Evolutionary conservation across 2,888 invertebrate species (phyloP).

Genomic region (Zootermopsis nevadensis): DNA sequence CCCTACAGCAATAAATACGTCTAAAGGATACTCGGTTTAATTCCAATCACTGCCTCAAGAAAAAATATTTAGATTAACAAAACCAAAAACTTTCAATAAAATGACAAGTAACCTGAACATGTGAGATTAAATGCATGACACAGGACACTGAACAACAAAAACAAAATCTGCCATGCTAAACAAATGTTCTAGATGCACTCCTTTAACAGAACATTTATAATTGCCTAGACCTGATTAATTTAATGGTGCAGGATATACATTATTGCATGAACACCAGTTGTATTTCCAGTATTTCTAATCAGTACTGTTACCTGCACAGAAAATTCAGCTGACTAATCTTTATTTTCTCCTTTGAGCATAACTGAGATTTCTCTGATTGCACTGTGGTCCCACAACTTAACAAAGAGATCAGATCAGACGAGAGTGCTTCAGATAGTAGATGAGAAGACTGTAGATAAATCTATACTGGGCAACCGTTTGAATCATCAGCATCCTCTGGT

Average conservation of each 20-base stretch:
- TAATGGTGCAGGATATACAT: neutral
- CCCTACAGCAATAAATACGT: too few relatives aligned
- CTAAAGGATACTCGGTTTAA: too few relatives aligned
- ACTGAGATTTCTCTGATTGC: neutral
- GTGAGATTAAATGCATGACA: too few relatives aligned
- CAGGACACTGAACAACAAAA: too few relatives aligned
- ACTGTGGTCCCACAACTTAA: neutral
- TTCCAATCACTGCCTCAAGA: too few relatives aligned
- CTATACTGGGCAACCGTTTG: constrained; percentile 90
- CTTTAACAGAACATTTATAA: too few relatives aligned
- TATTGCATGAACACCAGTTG: neutral
- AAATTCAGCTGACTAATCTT: neutral
- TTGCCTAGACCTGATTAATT: neutral
- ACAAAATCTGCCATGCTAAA: too few relatives aligned
- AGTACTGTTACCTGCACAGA: neutral
- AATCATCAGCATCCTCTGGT: constrained; percentile 89
- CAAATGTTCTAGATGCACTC: too few relatives aligned
- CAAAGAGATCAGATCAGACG: constrained; percentile 77
- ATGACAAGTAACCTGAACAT: too few relatives aligned
- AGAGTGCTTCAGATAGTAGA: constrained; percentile 88
- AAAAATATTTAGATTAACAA: too few relatives aligned
- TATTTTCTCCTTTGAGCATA: neutral
- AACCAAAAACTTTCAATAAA: too few relatives aligned
- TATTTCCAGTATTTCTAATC: neutral
- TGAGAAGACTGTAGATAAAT: constrained; percentile 86